Base-by-base conservation (phyloP, 2,797 vertebrate genomes). In the Champsocephalus gunnari region DNA sequence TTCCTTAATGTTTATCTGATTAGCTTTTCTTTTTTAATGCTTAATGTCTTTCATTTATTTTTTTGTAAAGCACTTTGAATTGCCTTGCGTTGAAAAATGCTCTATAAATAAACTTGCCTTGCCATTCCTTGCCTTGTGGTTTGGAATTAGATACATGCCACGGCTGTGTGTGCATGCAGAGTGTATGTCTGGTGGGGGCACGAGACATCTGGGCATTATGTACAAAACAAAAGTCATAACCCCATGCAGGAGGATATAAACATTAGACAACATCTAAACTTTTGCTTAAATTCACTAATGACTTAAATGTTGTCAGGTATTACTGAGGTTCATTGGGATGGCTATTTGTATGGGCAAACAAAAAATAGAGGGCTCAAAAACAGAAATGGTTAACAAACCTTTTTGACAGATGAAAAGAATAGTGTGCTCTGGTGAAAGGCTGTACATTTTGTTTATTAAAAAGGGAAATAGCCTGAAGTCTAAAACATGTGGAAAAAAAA, bases 181-280 rank as follows among this genome's bases (percentile, higher is more conserved):
- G 50, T 14, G 55, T 32, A 74, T 65, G 80, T 80, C 75, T 82
- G 64, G 57, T 61, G 57, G 47, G 70, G 66, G 74, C 71, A 83
- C 57, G 66, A 84, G 78, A 83, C 82, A 87, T 87, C 79, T 81
- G 85, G 77, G 72, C 64, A 77, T 77, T 79, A 77, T 65, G 58
- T 73, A 77, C 28, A 68, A 91, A 83, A 87, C 73, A 75, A 73
- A 80, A 69, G 54, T 83, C 71, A 81, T 71, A 80, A 76, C 61
- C 64, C 38, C n/a, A 47, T 76, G 68, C 59, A 80, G 50, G 60
- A 16, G 7, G 44, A 79, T 70, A 72, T 75, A 81, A 89, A 89
- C 80, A 86, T 48, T 67, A 51, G 2, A 3, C 6, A 77, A 84
- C 76, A 79, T 88, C 80, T 80, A 21, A 21, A 77, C 47, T 82